Evolutionary conservation across 2,888 invertebrate species (phyloP), one percentile per base, ranked within the genome.

Genomic region (Drosophila subsilvestris): DNA sequence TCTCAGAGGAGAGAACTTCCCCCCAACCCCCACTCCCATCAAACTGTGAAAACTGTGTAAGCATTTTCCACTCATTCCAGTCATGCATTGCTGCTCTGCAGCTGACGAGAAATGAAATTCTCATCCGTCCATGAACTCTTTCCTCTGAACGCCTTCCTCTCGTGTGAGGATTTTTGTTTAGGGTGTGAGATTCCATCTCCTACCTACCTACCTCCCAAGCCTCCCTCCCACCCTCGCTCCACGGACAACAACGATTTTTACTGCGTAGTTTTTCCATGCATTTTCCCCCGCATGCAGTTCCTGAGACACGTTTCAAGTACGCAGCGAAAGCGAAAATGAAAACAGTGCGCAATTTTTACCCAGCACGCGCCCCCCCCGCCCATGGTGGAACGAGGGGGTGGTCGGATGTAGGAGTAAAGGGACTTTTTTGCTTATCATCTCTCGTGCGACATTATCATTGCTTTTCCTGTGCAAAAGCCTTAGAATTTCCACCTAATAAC

Each of bases 251-350:
- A 59, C 70, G 57, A 70, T 66, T 74, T 75, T 78, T 78, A 86
- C 85, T 84, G 86, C 81, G 81, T 86, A 82, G 86, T 82, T 84
- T 74, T 63, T 50, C 53, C 57, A 65, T 53, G 51, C 32, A 47
- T 69, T 69, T 59, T 14, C 37, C 37, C 58, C 60, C 68, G 50
- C 58, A 37, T 65, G 50, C 20, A 72, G 54, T 82, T 77, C 75
- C 79, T 79, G 67, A 76, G 79, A 84, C 69, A 72, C 68, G 69
- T 65, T 74, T 85, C 78, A 76, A 83, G 86, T 82, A 85, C 78
- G 63, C 74, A 69, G 48, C 77, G 43, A 47, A 59, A 63, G 50
- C 54, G 53, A 29, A 49, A 57, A 37, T 48, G 50, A 76, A 84
- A 77, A 76, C 68, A 79, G 80, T 82, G 85, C 85, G 82, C 74